A percentile compares a stretch with the other conserved stretches of the same genome.
phyloP scores from a whole-genome alignment of 2,113 vertebrate genomes.

The Pteruthius melanotis region DNA sequence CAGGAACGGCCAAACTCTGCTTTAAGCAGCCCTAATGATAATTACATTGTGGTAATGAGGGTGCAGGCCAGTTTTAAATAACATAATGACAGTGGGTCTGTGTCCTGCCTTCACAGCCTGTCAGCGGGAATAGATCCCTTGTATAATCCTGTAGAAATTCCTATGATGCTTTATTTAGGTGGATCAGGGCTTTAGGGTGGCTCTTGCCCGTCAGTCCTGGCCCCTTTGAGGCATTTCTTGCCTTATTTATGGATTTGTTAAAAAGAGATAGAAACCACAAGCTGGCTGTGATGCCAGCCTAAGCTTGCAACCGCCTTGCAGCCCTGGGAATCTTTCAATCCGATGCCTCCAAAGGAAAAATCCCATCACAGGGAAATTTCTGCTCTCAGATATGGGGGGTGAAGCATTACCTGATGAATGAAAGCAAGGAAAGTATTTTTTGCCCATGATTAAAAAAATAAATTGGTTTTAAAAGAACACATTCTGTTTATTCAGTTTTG shows the following conservation, averaged over 20 bases:
- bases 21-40: background rate
- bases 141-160: background rate
- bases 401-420: constrained; percentile 38
- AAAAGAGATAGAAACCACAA: background rate
- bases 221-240: background rate
- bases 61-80: background rate
- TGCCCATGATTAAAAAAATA: constrained; percentile 8
- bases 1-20: background rate
- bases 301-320: background rate
- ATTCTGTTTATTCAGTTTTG: constrained; percentile 53
- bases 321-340: background rate
- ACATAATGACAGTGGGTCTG: background rate
- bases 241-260: background rate
- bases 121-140: background rate
- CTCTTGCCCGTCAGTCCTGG: background rate
- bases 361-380: background rate
- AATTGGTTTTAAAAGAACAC: constrained; percentile 32
- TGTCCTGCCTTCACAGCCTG: background rate
- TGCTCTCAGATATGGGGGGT: background rate
- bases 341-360: background rate
- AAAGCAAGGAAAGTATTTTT: constrained; percentile 41
- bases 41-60: background rate
- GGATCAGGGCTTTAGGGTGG: background rate
- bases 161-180: background rate
- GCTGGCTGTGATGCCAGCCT: background rate